A percentile compares a stretch with the other conserved stretches of the same genome.
These are phyloP conservation scores for Arrhamphus sclerolepis DNA, from an alignment of 2,797 vertebrate species.

Conservation along the genomic window DNA sequence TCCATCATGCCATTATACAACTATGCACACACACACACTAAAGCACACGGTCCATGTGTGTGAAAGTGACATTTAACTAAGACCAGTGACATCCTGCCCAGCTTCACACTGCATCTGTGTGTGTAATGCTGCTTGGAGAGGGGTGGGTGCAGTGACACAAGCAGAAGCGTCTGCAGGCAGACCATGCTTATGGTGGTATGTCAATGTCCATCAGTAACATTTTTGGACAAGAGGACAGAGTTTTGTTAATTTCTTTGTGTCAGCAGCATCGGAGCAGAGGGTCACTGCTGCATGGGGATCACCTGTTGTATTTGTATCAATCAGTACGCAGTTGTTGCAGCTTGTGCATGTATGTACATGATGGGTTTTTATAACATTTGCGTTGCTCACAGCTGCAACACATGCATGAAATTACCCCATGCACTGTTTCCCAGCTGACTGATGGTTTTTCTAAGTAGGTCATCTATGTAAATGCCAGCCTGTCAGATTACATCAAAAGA, in stretches of 20 bases:
- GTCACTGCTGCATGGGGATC: not conserved
- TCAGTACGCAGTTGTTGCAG: not conserved
- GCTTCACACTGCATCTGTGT: slow-evolving; percentile 22
- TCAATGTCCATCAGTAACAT: slow-evolving; percentile 40
- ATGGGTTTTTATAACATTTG: slow-evolving; percentile 31
- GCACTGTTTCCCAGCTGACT: slow-evolving; percentile 61
- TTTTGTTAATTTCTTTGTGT: slow-evolving; percentile 18
- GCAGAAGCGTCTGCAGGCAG: slow-evolving; percentile 14
- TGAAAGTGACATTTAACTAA: slow-evolving; percentile 66
- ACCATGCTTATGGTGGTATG: slow-evolving; percentile 13
- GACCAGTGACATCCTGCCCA: slow-evolving; percentile 38
- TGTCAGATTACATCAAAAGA: slow-evolving; percentile 74
- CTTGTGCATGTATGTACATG: not conserved
- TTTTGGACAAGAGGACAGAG: slow-evolving; percentile 10
- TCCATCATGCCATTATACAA: slow-evolving; percentile 17
- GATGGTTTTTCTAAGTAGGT: slow-evolving; percentile 75
- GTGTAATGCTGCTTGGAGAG: slow-evolving; percentile 20
- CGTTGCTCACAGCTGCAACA: slow-evolving; percentile 41
- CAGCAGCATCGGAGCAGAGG: slow-evolving; percentile 13
- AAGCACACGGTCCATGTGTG: slow-evolving; percentile 6
- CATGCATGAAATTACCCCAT: slow-evolving; percentile 64
- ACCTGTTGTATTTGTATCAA: slow-evolving; percentile 10
- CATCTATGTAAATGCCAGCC: slow-evolving; percentile 78
- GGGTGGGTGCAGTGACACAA: slow-evolving; percentile 26
- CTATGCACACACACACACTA: not conserved